Conservation (phyloP, 2,797 vertebrate species). For the Lithobates sylvaticus region DNA sequence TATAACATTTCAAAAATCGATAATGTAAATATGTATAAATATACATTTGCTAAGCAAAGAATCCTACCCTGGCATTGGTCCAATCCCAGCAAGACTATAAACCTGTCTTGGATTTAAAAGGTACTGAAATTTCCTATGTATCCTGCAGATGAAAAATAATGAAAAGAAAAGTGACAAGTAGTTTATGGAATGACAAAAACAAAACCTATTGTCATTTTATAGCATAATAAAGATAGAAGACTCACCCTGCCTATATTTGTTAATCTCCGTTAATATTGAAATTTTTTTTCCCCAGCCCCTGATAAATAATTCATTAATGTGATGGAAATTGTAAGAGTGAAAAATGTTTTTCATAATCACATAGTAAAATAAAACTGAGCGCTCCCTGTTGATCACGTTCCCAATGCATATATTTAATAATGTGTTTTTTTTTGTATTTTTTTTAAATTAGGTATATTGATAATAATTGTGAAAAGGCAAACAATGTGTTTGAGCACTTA, state of each 20-base stretch:
- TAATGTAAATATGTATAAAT: slow-evolving; percentile 19
- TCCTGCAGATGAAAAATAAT: slow-evolving; percentile 76
- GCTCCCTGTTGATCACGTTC: slow-evolving; percentile 53
- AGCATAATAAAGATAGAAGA: slow-evolving; percentile 53
- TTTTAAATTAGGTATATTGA: slow-evolving; percentile 58
- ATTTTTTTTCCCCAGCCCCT: background rate
- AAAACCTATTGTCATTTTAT: slow-evolving; percentile 50
- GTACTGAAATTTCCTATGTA: slow-evolving; percentile 94
- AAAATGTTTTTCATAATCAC: slow-evolving; percentile 62
- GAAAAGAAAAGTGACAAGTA: slow-evolving; percentile 44
- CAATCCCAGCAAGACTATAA: slow-evolving; percentile 91
- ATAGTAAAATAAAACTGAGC: slow-evolving; percentile 55
- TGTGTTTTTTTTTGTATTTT: slow-evolving; percentile 17
- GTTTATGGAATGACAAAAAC: slow-evolving; percentile 55
- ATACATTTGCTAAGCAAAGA: slow-evolving; percentile 27
- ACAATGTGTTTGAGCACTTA: slow-evolving; percentile 21
- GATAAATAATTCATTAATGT: slow-evolving; percentile 62
- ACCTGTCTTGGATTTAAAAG: slow-evolving; percentile 94
- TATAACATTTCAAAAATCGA: background rate
- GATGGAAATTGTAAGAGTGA: slow-evolving; percentile 59
- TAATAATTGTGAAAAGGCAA: slow-evolving; percentile 57
- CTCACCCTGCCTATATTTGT: slow-evolving; percentile 50
- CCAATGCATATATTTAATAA: slow-evolving; percentile 54
- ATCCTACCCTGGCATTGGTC: slow-evolving; percentile 91
- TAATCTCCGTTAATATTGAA: slow-evolving; percentile 58